Base-by-base conservation (phyloP, 2,888 invertebrate genomes). In the Calameuta pallipes region DNA sequence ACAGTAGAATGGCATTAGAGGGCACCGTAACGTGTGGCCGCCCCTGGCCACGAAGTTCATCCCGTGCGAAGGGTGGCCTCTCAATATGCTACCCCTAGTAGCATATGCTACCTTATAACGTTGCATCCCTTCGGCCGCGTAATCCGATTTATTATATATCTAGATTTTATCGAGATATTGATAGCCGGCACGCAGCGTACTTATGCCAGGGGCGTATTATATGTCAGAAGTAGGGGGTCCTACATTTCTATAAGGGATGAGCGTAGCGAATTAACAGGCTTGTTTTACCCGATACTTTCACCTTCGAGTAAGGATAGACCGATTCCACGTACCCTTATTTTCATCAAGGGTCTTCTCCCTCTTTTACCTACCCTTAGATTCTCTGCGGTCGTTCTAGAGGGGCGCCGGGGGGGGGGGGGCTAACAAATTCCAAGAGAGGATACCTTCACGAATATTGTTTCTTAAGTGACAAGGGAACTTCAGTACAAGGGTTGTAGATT, bases 131-230 rank as follows among this genome's bases (percentile, higher is more conserved):
- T 85, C 82, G 81, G 79, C 77, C 78, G 82, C 83, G 84, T 91
- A 91, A 91, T 91, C 91, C 90, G 91, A 91, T 91, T 91, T 91
- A 91, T 91, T 88, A 87, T 89, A 89, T 87, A 85, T 89, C 87
- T 86, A 87, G 89, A 90, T 91, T 89, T 90, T 89, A 90, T 91
- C 90, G 87, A 84, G 89, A 87, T 88, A 90, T 89, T 87, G 90
- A 90, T 90, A 88, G 79, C 82, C 80, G 78, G 79, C 56, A 73
- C 56, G 13, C 35, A 73, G 23, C 56, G 56, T 56, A 23, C 56
- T 56, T 56, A 23, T 56, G 56, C 56, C 56, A 56, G 56, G 56
- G 56, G 56, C 37, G 78, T 76, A 76, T 78, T 69, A n/a, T 73
- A 75, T 75, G 33, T 36, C 31, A 12, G 23, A 36, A 75, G 83